These are phyloP conservation scores for Poecilia velifera DNA, from an alignment of 2,797 vertebrate species.

Conservation along the genomic window DNA sequence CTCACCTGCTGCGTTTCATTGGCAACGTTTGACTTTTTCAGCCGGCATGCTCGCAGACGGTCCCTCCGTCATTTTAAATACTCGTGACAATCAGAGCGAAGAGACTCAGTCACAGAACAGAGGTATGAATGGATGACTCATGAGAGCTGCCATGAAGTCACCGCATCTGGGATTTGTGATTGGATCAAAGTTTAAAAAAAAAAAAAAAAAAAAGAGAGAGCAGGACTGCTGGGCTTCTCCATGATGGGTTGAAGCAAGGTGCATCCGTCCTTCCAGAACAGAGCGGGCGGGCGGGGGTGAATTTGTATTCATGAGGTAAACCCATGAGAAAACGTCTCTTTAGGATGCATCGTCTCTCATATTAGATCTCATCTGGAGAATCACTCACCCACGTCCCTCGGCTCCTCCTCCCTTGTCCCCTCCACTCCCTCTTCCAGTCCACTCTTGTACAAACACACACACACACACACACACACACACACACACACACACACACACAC, in stretches of 20 bases:
- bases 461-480: slow-evolving; percentile 43
- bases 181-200: slow-evolving; percentile 64
- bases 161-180: slow-evolving; percentile 69
- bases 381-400: slow-evolving; percentile 73
- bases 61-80: slow-evolving; percentile 69
- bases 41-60: slow-evolving; percentile 54
- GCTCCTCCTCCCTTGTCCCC: slow-evolving; percentile 72
- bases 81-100: slow-evolving; percentile 63
- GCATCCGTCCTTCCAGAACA: slow-evolving; percentile 78
- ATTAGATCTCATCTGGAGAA: slow-evolving; percentile 85
- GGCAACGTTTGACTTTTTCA: slow-evolving; percentile 60
- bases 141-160: slow-evolving; percentile 73
- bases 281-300: slow-evolving; percentile 54
- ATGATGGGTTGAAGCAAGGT: slow-evolving; percentile 77
- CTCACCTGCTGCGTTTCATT: slow-evolving; percentile 70
- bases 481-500: slow-evolving; percentile 51
- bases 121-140: slow-evolving; percentile 81
- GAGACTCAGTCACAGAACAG: slow-evolving; percentile 64
- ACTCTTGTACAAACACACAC: slow-evolving; percentile 42
- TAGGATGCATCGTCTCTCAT: slow-evolving; percentile 82
- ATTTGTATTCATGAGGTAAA: slow-evolving; percentile 83
- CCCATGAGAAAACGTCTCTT: slow-evolving; percentile 86
- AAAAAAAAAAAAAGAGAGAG: slow-evolving; percentile 41
- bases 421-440: slow-evolving; percentile 67
- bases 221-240: slow-evolving; percentile 59